Base-by-base conservation (phyloP, 30 jellyfish, hydroid and myxozoan genomes). In the Chrysaora quinquecirrha region DNA sequence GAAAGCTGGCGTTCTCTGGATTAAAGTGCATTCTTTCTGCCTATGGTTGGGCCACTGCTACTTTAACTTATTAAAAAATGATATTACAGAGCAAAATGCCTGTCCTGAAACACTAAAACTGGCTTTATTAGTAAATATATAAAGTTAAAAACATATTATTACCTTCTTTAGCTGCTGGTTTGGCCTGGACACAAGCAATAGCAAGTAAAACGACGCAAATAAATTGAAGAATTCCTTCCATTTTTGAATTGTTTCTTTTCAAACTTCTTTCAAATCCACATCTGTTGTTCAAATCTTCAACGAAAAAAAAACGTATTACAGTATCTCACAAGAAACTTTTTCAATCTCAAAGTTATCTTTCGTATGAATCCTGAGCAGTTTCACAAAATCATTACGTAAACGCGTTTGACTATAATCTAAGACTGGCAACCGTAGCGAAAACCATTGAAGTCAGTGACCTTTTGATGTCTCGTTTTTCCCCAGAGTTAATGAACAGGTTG, bases 401-500 rank as follows among this genome's bases (percentile, higher is more conserved):
- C 80, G 84, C 31, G 34, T 32, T 20, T 35, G 68, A 78, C 58
- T 48, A 71, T 54, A 52, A 52, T 52, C 68, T 75, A 56, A 43
- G 68, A 80, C 46, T 43, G 56, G 92, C 71, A 70, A 65, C 79
- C 92, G 92, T 70, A 71, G 79, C 84, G 46, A 58, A 61, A 63
- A 33, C 34, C 54, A 38, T 50, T 49, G 43, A 50, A 69, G 68
- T 85, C 79, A 82, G 23, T 82, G 92, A 82, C 92, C 92, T 82
- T 82, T 28, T 82, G 92, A 82, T 82, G 28, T 31, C 82, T 52
- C 52, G 70, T 70, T 30, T 70, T 22, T 68, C 62, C 63, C 32
- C 31, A 43, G 32, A 31, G 52, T 18, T 31, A 22, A 20, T 72
- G 69, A 82, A 82, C 92, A 82, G 92, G 92, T 82, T 70, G 85